These are phyloP conservation scores for Strigamia crassipes DNA, from an alignment of 2,888 invertebrate genomes.

Conservation along the genomic window DNA sequence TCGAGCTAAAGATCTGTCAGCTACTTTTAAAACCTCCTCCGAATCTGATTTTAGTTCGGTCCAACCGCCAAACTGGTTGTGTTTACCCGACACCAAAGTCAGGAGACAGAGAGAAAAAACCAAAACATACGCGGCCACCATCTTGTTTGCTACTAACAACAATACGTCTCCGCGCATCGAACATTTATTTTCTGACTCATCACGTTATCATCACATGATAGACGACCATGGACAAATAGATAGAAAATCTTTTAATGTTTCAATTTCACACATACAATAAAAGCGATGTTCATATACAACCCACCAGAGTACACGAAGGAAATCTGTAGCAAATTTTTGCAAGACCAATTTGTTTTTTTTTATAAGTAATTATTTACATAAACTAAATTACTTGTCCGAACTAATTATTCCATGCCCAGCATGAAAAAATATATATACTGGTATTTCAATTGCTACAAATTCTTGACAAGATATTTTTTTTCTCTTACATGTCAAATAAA, in stretches of 20 bases:
- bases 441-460: constrained; percentile 11
- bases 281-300: constrained; percentile 21
- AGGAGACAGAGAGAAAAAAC: neutral
- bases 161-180: neutral
- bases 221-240: neutral
- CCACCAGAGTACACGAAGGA: neutral
- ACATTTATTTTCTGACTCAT: too few species aligned
- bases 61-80: constrained; percentile 50
- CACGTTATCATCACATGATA: neutral
- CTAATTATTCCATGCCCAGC: constrained; percentile 30
- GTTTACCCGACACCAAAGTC: neutral
- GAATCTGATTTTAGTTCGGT: constrained; percentile 51
- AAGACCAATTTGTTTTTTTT: neutral
- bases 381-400: constrained; percentile 31
- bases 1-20: constrained; percentile 52
- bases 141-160: neutral
- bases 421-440: neutral
- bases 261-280: constrained; percentile 33
- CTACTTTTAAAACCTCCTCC: constrained; percentile 52
- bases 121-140: neutral
- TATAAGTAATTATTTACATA: neutral
- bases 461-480: neutral
- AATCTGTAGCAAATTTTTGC: constrained; percentile 33
- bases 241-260: constrained; percentile 28
- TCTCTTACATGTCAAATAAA: neutral